Evolutionary conservation across 37 sponge, comb jelly and placozoan genomes (phyloP).

Genomic region (Cliona cf. orientalis): DNA sequence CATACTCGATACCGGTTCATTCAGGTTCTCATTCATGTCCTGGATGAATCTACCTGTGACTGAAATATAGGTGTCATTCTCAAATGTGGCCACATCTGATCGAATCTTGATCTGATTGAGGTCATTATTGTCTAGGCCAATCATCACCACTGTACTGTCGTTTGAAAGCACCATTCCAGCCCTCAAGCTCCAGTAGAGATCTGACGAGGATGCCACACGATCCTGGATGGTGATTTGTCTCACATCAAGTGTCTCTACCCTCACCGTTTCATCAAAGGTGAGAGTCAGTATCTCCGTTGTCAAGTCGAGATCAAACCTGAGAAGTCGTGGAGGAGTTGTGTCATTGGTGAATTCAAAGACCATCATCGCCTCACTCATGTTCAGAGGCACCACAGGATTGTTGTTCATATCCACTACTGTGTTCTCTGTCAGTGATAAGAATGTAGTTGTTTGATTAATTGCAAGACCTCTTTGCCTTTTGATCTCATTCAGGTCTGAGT

Average conservation of each 20-base stretch:
- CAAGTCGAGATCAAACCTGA: constrained; percentile 68
- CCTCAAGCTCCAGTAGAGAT: constrained; percentile 6
- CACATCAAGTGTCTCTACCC: constrained; percentile 50
- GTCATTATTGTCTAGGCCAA: constrained; percentile 68
- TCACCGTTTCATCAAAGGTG: constrained; percentile 80
- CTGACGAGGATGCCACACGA: background rate
- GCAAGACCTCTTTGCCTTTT: constrained; percentile 80
- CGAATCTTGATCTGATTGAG: constrained; percentile 80
- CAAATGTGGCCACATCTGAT: constrained; percentile 57
- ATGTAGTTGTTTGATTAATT: constrained; percentile 52
- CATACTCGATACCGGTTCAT: background rate
- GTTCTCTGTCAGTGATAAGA: constrained; percentile 43
- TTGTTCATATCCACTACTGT: constrained; percentile 74
- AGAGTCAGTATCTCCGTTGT: constrained; percentile 70
- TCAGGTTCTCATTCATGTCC: constrained; percentile 80
- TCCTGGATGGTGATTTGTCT: constrained; percentile 55
- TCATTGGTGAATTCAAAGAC: constrained; percentile 57
- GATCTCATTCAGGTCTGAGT: constrained; percentile 80
- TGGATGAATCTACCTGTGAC: constrained; percentile 31
- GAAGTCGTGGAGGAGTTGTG: constrained; percentile 53
- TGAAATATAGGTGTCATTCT: constrained; percentile 63
- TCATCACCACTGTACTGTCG: constrained; percentile 67
- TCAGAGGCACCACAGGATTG: constrained; percentile 61
- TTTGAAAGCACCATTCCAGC: constrained; percentile 27
- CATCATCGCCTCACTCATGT: constrained; percentile 6